Percentiles rank a stretch among this genome's conserved stretches.
phyloP scores from a whole-genome alignment of 2,113 vertebrate species.

The Ammospiza nelsoni region DNA sequence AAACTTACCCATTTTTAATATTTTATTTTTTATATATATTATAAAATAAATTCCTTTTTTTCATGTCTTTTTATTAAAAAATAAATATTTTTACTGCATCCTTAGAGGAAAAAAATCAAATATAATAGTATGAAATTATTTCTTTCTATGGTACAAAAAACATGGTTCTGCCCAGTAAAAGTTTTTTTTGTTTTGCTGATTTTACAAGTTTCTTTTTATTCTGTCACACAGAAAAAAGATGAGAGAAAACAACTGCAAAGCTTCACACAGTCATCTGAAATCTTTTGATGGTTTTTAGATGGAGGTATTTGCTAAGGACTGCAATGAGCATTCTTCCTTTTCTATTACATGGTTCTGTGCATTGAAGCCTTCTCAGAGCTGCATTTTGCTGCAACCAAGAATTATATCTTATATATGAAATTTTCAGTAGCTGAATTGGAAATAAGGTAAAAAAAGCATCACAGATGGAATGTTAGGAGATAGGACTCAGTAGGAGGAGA shows the following conservation, averaged over 20 bases:
- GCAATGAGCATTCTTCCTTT: background rate
- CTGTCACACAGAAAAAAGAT: background rate
- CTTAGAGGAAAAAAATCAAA: background rate
- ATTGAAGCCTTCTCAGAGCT: background rate
- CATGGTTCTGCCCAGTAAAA: background rate
- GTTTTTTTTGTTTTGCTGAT: background rate
- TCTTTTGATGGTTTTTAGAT: constrained; percentile 17
- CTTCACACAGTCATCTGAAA: background rate
- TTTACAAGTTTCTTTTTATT: background rate
- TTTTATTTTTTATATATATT: background rate
- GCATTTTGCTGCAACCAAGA: background rate
- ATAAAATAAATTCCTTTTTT: background rate
- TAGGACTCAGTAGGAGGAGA: constrained; percentile 17
- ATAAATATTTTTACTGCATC: constrained; percentile 12
- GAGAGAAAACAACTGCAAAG: background rate
- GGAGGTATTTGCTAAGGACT: background rate
- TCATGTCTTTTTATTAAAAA: background rate
- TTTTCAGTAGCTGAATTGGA: constrained; percentile 40
- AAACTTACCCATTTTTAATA: background rate
- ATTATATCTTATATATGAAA: background rate
- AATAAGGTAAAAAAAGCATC: constrained; percentile 14
- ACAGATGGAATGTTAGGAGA: constrained; percentile 39
- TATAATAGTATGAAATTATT: background rate
- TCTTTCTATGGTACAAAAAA: background rate
- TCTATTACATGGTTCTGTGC: background rate